Evolutionary conservation across 2,113 vertebrate genomes (phyloP).

Genomic region (Bombycilla garrulus): DNA sequence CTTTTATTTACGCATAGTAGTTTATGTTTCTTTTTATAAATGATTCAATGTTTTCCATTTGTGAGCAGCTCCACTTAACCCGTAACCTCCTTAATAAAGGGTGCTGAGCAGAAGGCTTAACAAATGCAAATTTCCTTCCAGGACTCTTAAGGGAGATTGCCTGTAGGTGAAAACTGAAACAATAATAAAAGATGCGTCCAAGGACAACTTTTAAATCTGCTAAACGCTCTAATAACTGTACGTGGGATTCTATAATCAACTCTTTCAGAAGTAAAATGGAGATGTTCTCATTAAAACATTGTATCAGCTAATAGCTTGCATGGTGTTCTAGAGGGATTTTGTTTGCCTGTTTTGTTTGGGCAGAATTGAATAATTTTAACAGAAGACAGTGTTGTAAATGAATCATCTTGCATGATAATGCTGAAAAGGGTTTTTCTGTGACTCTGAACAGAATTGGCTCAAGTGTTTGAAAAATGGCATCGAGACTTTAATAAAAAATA

Average conservation of each 20-base stretch:
- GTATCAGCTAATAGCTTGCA: background rate
- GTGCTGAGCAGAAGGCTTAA: slow-evolving; percentile 20
- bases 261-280: background rate
- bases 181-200: background rate
- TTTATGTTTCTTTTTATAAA: background rate
- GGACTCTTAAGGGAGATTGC: background rate
- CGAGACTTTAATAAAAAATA: background rate
- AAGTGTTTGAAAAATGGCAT: background rate
- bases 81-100: background rate
- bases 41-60: background rate
- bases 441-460: background rate
- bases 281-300: background rate
- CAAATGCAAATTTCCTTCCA: slow-evolving; percentile 35
- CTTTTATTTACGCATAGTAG: background rate
- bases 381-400: background rate
- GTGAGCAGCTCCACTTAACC: background rate
- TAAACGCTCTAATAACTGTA: background rate
- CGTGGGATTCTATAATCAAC: background rate
- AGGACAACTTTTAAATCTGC: background rate
- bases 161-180: background rate
- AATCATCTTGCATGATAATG: background rate
- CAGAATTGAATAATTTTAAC: background rate
- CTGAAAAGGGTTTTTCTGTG: background rate
- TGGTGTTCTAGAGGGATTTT: background rate
- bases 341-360: slow-evolving; percentile 1